phyloP scores from a whole-genome alignment of 2,888 invertebrate species.

The Mantis religiosa region DNA sequence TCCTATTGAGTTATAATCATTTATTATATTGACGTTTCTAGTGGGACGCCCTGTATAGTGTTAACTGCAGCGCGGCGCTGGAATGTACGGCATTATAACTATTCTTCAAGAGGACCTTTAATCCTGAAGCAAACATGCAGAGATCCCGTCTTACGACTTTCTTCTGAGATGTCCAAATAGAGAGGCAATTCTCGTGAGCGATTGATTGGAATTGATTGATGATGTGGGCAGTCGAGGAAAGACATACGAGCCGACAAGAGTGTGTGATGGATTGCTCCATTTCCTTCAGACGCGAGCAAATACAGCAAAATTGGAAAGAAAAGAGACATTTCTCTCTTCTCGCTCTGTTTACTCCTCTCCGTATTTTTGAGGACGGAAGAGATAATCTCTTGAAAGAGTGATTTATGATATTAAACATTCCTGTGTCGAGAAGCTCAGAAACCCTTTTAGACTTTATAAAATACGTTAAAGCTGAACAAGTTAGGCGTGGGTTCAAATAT shows the following conservation, averaged over 20 bases:
- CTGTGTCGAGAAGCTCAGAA: too few relatives aligned
- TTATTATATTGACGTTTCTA: too few relatives aligned
- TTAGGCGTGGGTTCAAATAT: too few relatives aligned
- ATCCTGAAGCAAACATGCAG: neutral
- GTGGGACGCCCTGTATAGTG: too few relatives aligned
- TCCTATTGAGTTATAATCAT: too few relatives aligned
- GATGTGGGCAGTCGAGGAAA: neutral
- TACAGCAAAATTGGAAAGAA: neutral
- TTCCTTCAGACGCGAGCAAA: neutral
- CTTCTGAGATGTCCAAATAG: neutral
- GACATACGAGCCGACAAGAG: neutral
- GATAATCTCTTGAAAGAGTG: too few relatives aligned
- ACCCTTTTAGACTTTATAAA: too few relatives aligned
- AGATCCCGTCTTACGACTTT: too few relatives aligned
- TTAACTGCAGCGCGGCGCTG: too few relatives aligned
- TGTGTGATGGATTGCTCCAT: neutral
- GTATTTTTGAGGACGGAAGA: neutral
- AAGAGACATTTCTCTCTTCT: neutral
- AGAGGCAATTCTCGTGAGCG: neutral
- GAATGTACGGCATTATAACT: too few relatives aligned
- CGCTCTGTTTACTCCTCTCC: neutral
- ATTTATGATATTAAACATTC: too few relatives aligned
- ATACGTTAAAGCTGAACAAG: too few relatives aligned
- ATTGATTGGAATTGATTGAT: neutral
- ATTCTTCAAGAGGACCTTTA: neutral